These are phyloP conservation scores for Tragulus kanchil DNA, from an alignment of 2,113 vertebrate species.

Conservation along the genomic window DNA sequence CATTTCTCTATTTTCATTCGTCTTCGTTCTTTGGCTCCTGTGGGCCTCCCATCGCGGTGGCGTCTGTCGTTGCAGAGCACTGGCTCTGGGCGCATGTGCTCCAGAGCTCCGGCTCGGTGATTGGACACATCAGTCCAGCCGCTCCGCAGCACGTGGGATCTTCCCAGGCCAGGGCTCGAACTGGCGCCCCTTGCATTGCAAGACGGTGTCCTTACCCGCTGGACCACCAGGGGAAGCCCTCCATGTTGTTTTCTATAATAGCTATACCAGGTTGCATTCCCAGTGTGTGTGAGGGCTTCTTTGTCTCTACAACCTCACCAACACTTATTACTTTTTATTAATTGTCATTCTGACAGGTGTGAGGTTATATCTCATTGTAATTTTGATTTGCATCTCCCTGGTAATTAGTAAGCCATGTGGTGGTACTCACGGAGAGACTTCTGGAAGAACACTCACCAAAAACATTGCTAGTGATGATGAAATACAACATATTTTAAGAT, in stretches of 20 bases:
- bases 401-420: background rate
- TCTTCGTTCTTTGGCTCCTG: too few relatives aligned
- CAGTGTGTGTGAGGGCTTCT: background rate
- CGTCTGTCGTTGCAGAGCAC: too few relatives aligned
- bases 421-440: background rate
- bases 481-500: background rate
- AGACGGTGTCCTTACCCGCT: too few relatives aligned
- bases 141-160: too few relatives aligned
- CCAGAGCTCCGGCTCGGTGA: too few relatives aligned
- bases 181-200: too few relatives aligned
- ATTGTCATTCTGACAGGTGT: background rate
- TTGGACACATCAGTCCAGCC: too few relatives aligned
- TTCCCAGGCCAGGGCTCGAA: too few relatives aligned
- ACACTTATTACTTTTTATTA: background rate
- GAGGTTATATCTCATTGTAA: background rate
- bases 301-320: background rate
- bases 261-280: background rate
- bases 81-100: too few relatives aligned
- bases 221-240: background rate
- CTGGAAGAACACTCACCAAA: background rate
- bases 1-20: too few relatives aligned
- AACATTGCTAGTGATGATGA: background rate
- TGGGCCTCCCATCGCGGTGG: too few relatives aligned
- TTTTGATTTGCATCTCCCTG: background rate
- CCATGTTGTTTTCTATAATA: background rate